Conservation (phyloP, 2,797 vertebrate species). For the Hydrolagus colliei region DNA sequence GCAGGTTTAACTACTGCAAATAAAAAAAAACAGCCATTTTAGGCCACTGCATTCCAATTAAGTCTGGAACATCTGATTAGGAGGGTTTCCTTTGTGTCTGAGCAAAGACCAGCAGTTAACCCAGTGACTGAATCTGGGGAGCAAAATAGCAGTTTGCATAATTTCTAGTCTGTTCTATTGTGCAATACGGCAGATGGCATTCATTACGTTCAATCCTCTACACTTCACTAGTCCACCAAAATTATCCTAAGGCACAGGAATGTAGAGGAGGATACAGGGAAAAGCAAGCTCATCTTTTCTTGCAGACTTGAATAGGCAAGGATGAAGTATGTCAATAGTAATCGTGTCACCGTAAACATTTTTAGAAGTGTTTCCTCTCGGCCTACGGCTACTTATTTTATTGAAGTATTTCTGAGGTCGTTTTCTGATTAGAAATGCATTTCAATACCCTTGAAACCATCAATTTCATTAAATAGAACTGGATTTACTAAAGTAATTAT, state of each 20-base stretch:
- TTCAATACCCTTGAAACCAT: not conserved
- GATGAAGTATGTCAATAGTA: not conserved
- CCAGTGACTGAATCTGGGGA: not conserved
- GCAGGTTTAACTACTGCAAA: not conserved
- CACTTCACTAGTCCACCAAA: conserved; percentile 1
- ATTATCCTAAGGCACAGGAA: not conserved
- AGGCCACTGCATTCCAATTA: not conserved
- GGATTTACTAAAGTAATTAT: not conserved
- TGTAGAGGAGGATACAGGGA: not conserved
- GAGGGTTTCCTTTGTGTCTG: not conserved
- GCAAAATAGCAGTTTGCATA: conserved; percentile 19
- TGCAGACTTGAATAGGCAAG: not conserved
- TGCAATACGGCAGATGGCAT: conserved; percentile 54
- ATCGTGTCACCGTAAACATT: not conserved
- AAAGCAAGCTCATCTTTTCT: not conserved
- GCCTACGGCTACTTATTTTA: too few species aligned
- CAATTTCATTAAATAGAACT: not conserved
- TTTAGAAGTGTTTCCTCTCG: not conserved
- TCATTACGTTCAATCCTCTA: conserved; percentile 50
- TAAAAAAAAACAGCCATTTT: not conserved
- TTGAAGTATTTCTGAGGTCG: not conserved
- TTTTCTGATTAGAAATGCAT: not conserved
- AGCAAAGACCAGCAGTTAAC: conserved; percentile 34
- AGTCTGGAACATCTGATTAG: not conserved
- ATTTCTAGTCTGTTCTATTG: conserved; percentile 40